phyloP scores from a whole-genome alignment of 2,113 vertebrate species.

The Dasyurus viverrinus region DNA sequence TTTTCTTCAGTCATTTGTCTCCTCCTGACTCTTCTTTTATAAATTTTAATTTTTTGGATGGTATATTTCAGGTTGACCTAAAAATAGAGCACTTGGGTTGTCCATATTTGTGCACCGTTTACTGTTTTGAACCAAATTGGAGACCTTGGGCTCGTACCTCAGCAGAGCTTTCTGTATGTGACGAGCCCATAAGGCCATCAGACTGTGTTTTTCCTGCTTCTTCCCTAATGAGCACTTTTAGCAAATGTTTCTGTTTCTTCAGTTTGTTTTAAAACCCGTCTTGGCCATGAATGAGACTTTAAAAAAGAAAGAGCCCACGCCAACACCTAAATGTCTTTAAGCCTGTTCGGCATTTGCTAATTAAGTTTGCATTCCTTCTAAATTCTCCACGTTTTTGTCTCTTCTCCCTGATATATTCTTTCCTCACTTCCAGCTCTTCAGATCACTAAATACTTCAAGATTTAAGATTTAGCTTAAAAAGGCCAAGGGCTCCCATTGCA shows the following conservation, averaged over 20 bases:
- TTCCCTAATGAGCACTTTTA: not conserved
- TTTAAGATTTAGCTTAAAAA: too few relatives aligned
- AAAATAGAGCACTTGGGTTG: not conserved
- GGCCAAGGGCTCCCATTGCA: too few relatives aligned
- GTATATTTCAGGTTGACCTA: not conserved
- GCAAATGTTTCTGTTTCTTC: not conserved
- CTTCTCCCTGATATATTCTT: not conserved
- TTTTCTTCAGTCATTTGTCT: not conserved
- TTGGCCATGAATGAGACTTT: not conserved
- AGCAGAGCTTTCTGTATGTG: not conserved
- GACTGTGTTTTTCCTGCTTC: not conserved
- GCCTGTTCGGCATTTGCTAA: not conserved
- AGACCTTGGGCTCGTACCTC: not conserved
- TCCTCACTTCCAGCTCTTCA: not conserved
- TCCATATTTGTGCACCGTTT: not conserved
- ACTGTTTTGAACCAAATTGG: not conserved
- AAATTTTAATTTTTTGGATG: not conserved
- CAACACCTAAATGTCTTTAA: not conserved
- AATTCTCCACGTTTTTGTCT: not conserved
- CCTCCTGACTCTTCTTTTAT: not conserved
- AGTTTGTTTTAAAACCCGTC: not conserved
- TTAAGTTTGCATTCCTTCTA: not conserved
- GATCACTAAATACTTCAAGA: not conserved
- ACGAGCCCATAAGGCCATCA: not conserved
- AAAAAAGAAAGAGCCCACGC: not conserved